Conservation (phyloP, 2,888 invertebrate species). For the Argynnis bischoffii region DNA sequence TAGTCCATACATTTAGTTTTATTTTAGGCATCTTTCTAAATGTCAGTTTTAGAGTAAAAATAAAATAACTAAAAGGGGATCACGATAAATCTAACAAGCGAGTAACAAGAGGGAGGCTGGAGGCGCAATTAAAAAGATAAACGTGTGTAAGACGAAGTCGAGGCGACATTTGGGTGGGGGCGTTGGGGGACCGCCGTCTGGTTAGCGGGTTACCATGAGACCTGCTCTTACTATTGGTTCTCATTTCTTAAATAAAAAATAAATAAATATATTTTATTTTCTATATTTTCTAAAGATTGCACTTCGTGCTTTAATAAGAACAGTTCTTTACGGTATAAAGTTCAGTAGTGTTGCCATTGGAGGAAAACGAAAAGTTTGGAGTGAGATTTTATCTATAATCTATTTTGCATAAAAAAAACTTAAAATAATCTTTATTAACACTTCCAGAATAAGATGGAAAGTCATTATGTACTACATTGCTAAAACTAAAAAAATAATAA, state of each 20-base stretch:
- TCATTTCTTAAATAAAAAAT: conserved; percentile 24
- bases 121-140: conserved; percentile 79
- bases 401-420: too few relatives aligned
- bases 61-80: conserved; percentile 38
- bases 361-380: too few relatives aligned
- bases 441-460: too few relatives aligned
- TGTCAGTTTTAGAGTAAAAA: conserved; percentile 30
- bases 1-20: neutral
- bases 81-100: conserved; percentile 63
- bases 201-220: conserved; percentile 76
- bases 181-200: conserved; percentile 68
- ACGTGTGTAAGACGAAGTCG: conserved; percentile 72
- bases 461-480: too few relatives aligned
- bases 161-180: conserved; percentile 66
- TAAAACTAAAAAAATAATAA: too few relatives aligned
- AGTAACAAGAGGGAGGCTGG: conserved; percentile 62
- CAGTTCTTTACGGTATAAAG: too few relatives aligned
- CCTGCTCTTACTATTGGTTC: conserved; percentile 50
- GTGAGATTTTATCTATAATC: too few relatives aligned
- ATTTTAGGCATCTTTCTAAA: neutral
- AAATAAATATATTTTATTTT: neutral
- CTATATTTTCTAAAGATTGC: neutral
- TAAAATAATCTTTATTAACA: too few relatives aligned
- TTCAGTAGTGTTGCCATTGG: too few relatives aligned
- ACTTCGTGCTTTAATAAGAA: too few relatives aligned